Conservation (phyloP, 1,140 invertebrate genomes). For the Papilio polytes region DNA sequence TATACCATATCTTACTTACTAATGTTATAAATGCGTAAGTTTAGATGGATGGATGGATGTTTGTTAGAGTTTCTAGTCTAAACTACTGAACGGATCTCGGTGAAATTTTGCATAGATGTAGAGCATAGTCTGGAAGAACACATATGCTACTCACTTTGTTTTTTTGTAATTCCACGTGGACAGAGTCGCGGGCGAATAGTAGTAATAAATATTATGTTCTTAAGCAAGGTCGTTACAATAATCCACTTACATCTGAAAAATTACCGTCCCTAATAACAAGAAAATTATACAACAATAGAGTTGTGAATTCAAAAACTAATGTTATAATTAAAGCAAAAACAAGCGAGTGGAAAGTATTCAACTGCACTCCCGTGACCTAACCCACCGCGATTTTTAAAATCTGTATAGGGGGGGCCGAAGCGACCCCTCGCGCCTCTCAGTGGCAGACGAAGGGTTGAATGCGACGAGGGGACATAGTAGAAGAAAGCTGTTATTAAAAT, state of each 20-base stretch:
- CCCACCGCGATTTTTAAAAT: slow-evolving; percentile 78
- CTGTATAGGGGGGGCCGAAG: slow-evolving; percentile 61
- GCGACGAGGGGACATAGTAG: slow-evolving; percentile 60
- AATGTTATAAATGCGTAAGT: too few species aligned
- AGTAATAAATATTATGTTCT: neutral
- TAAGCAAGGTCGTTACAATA: neutral
- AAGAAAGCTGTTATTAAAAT: slow-evolving; percentile 78
- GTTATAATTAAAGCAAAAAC: slow-evolving; percentile 47
- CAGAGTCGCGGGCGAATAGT: too few species aligned
- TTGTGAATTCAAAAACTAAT: slow-evolving; percentile 48
- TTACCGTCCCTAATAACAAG: slow-evolving; percentile 30
- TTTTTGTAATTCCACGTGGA: too few species aligned
- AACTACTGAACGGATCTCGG: too few species aligned
- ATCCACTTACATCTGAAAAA: neutral
- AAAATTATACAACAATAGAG: slow-evolving; percentile 35
- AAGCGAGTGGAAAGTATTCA: slow-evolving; percentile 50
- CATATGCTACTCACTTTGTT: too few species aligned
- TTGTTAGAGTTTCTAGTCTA: too few species aligned
- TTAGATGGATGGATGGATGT: too few species aligned
- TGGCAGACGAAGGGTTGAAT: slow-evolving; percentile 55
- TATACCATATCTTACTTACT: too few species aligned
- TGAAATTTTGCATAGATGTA: too few species aligned
- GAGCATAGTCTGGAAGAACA: too few species aligned
- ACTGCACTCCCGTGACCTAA: slow-evolving; percentile 62
- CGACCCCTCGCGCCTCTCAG: slow-evolving; percentile 39